Evolutionary conservation across 2,797 vertebrate genomes (phyloP).

Genomic region (Enteromius treurensis): DNA sequence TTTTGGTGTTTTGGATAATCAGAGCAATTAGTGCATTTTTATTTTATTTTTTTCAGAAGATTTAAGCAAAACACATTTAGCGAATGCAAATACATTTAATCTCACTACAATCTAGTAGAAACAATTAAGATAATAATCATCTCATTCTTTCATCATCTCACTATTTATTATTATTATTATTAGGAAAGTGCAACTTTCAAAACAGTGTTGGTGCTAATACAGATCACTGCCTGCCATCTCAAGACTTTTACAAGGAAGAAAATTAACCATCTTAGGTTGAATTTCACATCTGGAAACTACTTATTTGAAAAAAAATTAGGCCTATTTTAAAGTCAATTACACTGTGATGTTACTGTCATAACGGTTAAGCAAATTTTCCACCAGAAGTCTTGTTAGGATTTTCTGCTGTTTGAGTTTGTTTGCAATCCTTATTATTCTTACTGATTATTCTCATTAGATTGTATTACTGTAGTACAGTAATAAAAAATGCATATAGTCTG

Average conservation of each 20-base stretch:
- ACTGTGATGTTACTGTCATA: not conserved
- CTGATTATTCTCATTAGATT: constrained; percentile 1
- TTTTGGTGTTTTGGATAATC: not conserved
- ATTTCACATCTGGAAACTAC: not conserved
- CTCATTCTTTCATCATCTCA: constrained; percentile 11
- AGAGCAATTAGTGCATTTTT: too few relatives aligned
- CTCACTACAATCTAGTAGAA: not conserved
- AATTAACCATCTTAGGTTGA: not conserved
- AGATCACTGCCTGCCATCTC: not conserved
- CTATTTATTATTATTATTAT: not conserved
- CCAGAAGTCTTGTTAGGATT: not conserved
- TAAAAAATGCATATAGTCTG: not conserved
- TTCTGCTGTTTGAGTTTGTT: not conserved
- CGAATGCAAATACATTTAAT: not conserved
- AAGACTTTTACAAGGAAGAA: not conserved
- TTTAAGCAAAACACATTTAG: not conserved
- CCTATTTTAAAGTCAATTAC: too few relatives aligned
- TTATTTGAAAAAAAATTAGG: not conserved
- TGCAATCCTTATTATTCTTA: not conserved
- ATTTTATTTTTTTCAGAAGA: not conserved
- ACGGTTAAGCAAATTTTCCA: not conserved
- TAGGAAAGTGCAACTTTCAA: not conserved
- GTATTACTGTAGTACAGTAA: not conserved
- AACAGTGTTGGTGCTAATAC: not conserved
- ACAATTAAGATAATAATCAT: not conserved